Evolutionary conservation across 1,140 invertebrate genomes (phyloP), one percentile per base, ranked within the genome.

Genomic region (Aphelinus atriplicis): DNA sequence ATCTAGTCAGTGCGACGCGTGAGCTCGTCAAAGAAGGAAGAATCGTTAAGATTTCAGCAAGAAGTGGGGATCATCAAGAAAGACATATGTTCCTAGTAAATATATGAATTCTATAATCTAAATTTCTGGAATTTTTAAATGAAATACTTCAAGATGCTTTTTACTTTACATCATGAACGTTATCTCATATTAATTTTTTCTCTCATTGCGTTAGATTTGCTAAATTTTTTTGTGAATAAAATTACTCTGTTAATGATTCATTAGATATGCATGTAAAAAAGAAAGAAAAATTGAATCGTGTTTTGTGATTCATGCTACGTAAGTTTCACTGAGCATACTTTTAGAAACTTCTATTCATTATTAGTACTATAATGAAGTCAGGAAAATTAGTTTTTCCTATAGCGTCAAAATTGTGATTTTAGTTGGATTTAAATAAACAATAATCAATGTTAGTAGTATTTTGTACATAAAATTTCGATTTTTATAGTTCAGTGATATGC

Each of bases 71-170:
- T 83, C 87, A 88, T 78, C 93, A 94, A 80, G 91, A 91, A 6
- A 88, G 93, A 79, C 92, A 91, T 83, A 92, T 94, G 84, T 92
- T 93, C 83, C 83, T 94, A 88, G 92, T 94, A 87, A 88, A 85
- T 78, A 74, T 26, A 26, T 26, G 26, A 26, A 26, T 26, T 26
- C 26, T 26, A 26, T 26, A 26, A 26, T 26, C 48, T 71, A 71
- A 56, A 57, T 42, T 57, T 53, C 26, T 26, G 26, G 55, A 64
- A 71, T 73, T 66, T 53, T 48, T 60, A 67, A 48, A 26, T 26
- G 26, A 26, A 26, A 26, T 26, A 26, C 26, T 26, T 26, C 26
- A 26, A 26, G 26, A 26, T 26, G 26, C 26, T 26, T 26, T 26
- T 26, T 26, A 26, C 26, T 26, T 26, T 26, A 26, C 26, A 26